Percentiles rank a stretch among this genome's conserved stretches.
These are phyloP conservation scores for Malurus splendens DNA, from an alignment of 2,797 vertebrate species.

Conservation along the genomic window DNA sequence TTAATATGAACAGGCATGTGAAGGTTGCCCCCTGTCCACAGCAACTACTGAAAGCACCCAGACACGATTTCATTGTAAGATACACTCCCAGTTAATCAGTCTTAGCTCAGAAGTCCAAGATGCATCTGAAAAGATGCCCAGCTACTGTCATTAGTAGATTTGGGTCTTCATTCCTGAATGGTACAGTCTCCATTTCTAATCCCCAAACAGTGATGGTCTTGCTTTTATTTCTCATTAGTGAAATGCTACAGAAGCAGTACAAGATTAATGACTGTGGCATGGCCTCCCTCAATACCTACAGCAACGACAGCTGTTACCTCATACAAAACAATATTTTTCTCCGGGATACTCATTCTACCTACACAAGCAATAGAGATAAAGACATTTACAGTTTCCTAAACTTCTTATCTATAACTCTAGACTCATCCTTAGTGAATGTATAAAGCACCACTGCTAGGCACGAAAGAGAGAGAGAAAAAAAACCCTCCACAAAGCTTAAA, in stretches of 20 bases:
- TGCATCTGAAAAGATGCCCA: not conserved
- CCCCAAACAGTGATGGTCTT: not conserved
- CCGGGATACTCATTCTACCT: not conserved
- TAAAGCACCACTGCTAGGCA: not conserved
- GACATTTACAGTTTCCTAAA: slow-evolving; percentile 5
- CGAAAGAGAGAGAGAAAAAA: not conserved
- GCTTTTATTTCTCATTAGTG: slow-evolving; percentile 39
- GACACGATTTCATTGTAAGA: not conserved
- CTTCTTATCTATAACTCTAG: slow-evolving; percentile 45
- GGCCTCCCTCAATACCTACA: slow-evolving; percentile 19
- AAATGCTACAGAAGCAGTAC: not conserved
- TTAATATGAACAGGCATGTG: not conserved
- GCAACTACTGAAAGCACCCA: not conserved
- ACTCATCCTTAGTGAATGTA: not conserved
- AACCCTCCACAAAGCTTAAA: not conserved
- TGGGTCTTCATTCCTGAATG: not conserved
- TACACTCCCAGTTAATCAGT: not conserved
- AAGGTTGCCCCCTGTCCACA: not conserved
- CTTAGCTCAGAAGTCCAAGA: not conserved
- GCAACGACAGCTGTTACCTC: slow-evolving; percentile 41
- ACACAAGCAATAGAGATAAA: slow-evolving; percentile 41
- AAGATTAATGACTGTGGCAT: slow-evolving; percentile 53
- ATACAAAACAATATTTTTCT: slow-evolving; percentile 43
- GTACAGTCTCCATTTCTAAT: not conserved
- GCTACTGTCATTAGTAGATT: not conserved